Conservation (phyloP, 1,140 invertebrate genomes). For the Drosophila quadrilineata region DNA sequence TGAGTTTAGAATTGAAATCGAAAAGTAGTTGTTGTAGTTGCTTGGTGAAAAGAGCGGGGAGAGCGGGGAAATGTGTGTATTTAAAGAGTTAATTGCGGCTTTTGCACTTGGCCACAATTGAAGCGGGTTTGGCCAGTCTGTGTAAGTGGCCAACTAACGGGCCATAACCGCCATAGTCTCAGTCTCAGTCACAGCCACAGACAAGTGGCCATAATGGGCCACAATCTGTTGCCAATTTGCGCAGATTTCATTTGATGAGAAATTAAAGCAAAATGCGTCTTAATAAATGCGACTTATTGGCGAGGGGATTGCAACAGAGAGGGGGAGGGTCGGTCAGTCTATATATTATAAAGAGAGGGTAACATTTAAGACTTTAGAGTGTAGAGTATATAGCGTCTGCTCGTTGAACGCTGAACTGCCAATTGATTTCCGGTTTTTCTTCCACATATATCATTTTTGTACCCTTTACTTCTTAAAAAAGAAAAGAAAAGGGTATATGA, state of each 20-base stretch:
- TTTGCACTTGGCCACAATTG: slow-evolving; percentile 42
- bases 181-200: no score
- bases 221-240: slow-evolving; percentile 62
- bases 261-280: background rate
- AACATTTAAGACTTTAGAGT: no score
- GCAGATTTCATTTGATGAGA: slow-evolving; percentile 54
- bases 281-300: no score
- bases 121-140: slow-evolving; percentile 23
- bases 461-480: no score
- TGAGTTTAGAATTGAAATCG: slow-evolving; percentile 13
- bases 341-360: no score
- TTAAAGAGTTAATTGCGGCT: slow-evolving; percentile 20
- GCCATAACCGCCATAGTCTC: slow-evolving; percentile 48
- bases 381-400: no score
- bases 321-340: background rate
- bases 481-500: no score
- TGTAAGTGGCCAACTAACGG: slow-evolving; percentile 51
- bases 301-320: background rate
- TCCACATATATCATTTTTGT: no score
- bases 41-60: slow-evolving; percentile 62
- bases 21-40: no score
- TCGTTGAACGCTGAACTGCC: slow-evolving; percentile 34
- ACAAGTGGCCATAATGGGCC: slow-evolving; percentile 64
- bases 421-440: slow-evolving; percentile 70
- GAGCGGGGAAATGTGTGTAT: slow-evolving; percentile 20